phyloP scores from a whole-genome alignment of 35 echinoderm and acorn worm species.

The Ophiothrix spiculata region DNA sequence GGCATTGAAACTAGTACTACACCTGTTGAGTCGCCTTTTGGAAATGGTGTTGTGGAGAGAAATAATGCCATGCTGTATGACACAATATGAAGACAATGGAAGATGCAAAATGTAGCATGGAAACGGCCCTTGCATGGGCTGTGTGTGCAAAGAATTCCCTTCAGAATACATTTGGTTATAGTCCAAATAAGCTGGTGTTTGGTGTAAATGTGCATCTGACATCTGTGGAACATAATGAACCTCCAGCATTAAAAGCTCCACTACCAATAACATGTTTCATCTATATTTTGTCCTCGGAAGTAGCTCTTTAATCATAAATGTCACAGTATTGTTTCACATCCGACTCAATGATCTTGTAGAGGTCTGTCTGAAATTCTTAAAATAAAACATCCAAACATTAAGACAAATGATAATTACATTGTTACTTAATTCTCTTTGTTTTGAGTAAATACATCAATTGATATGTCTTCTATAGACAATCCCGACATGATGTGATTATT shows the following conservation, averaged over 20 bases:
- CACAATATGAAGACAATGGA: background rate
- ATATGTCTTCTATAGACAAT: too few relatives aligned
- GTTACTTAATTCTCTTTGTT: too few relatives aligned
- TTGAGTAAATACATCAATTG: too few relatives aligned
- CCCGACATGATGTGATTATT: too few relatives aligned
- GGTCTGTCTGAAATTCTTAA: too few relatives aligned
- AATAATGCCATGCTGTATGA: background rate
- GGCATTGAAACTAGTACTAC: background rate
- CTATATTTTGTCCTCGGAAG: too few relatives aligned
- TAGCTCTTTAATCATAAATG: too few relatives aligned
- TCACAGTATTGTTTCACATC: too few relatives aligned
- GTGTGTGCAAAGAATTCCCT: background rate
- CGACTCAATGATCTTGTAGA: too few relatives aligned
- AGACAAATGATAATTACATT: too few relatives aligned
- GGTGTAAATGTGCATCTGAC: background rate
- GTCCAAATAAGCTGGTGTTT: background rate
- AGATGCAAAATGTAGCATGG: background rate
- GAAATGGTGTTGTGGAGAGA: background rate
- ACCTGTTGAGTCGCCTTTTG: background rate
- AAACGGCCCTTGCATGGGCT: background rate
- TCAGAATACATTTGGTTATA: background rate
- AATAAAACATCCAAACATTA: too few relatives aligned
- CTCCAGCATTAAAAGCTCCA: background rate
- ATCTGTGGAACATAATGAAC: background rate
- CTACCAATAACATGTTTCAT: too few relatives aligned